Conservation (phyloP, 2,113 vertebrate genomes). For the Erpornis zantholeuca region DNA sequence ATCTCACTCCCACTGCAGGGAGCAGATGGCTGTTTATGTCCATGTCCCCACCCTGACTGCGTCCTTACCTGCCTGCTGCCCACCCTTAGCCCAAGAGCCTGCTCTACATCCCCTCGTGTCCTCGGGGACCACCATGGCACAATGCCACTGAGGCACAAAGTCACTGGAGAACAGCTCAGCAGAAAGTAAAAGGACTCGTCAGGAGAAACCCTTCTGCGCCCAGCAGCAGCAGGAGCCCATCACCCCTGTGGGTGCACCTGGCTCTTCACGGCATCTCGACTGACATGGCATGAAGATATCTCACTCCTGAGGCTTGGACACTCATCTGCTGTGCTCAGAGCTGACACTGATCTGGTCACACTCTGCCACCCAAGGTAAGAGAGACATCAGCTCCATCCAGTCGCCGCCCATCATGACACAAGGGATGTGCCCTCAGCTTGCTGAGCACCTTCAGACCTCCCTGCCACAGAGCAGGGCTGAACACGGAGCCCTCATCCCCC, state of each 20-base stretch:
- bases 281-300: not conserved
- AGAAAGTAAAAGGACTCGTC: not conserved
- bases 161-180: not conserved
- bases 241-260: not conserved
- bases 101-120: fast-evolving
- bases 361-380: not conserved
- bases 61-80: not conserved
- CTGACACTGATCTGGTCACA: not conserved
- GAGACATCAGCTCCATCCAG: not conserved
- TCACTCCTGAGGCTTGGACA: not conserved
- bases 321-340: not conserved
- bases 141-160: not conserved
- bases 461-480: not conserved
- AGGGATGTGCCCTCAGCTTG: not conserved
- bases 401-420: not conserved
- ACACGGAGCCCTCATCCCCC: not conserved
- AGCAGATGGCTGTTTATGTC: not conserved
- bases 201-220: not conserved
- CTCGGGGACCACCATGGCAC: fast-evolving
- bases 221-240: not conserved
- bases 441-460: not conserved
- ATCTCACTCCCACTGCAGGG: not conserved
- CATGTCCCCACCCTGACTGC: not conserved
- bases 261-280: fast-evolving
- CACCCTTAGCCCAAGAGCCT: not conserved